Evolutionary conservation across 1,140 invertebrate genomes (phyloP), one percentile per base, ranked within the genome.

Genomic region (Potamilus streckersoni): DNA sequence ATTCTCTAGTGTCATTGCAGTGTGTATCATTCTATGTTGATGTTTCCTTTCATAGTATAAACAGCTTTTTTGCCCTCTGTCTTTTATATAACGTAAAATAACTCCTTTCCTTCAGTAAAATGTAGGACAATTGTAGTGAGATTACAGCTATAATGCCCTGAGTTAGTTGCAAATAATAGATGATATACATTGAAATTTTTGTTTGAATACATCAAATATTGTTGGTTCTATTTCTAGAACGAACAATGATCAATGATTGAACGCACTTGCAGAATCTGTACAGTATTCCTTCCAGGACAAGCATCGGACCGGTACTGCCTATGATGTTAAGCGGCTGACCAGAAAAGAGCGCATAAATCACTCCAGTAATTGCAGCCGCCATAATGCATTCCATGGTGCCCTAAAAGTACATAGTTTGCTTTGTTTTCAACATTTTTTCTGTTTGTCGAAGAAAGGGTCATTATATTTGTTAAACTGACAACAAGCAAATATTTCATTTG

Each of bases 371-470:
- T 83, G 98, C 97, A 66, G 97, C 98, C 60, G 97, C 96, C 60
- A 99, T 93, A 8, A 99, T 92, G 70, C 97, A 99, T 90, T 99
- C 98, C 95, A 99, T 98, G 0, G 98, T 97, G 2, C 97, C 98
- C 85, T 87, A 79, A 31, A 82, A 76, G 73, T 13, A 74, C 19
- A 56, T 14, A 61, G 19, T 49, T 57, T 49, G 38, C 19, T 56
- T 17, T 23, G 27, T 19, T 23, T 23, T 38, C n/a, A 6, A 0
- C 0, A 38, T 20, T 23, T 6, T 38, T 20, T 66, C 27, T 16
- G 11, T 23, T 20, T 49, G 38, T 49, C 38, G 5, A 11, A 49
- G 6, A 49, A 49, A 49, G 38, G 11, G 6, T 49, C 38, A 11
- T 49, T 49, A 49, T 49, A 49, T 6, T 8, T 6, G 6, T 49